A percentile compares a stretch with the other conserved stretches of the same genome.
phyloP scores from a whole-genome alignment of 2,113 vertebrate species.

The Oostethus manadensis region DNA sequence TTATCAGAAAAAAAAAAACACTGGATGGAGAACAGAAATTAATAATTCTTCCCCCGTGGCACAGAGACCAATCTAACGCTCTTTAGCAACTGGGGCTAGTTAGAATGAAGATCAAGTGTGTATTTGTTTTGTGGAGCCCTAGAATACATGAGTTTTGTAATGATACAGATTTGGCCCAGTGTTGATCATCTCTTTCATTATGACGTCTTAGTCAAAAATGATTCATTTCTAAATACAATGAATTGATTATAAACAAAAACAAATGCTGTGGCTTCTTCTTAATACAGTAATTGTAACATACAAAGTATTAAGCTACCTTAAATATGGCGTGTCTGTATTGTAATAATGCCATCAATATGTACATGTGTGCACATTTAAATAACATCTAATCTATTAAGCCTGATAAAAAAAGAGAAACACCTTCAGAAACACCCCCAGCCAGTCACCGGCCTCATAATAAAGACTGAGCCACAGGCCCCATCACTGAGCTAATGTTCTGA shows the following conservation, averaged over 20 bases:
- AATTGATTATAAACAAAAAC: too few relatives aligned
- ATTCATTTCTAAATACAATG: neutral
- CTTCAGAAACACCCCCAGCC: neutral
- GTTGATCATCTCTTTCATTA: neutral
- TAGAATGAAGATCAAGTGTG: slow-evolving; percentile 31
- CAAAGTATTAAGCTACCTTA: too few relatives aligned
- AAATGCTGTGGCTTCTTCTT: too few relatives aligned
- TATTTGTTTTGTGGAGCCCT: slow-evolving; percentile 47
- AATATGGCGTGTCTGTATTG: too few relatives aligned
- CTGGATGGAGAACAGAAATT: slow-evolving; percentile 49
- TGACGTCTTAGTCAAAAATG: neutral
- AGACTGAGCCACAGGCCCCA: slow-evolving; percentile 36
- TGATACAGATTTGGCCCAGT: neutral
- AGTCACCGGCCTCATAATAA: slow-evolving; percentile 21
- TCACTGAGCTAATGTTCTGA: slow-evolving; percentile 35
- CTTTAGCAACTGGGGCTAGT: slow-evolving; percentile 38
- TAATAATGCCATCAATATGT: too few relatives aligned
- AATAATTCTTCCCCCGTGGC: slow-evolving; percentile 52
- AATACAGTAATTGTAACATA: too few relatives aligned
- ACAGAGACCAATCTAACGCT: slow-evolving; percentile 50
- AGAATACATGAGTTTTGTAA: slow-evolving; percentile 3
- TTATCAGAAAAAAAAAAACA: slow-evolving; percentile 66
- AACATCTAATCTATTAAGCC: slow-evolving; percentile 11
- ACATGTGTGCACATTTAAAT: slow-evolving; percentile 2
- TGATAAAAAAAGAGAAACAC: slow-evolving; percentile 5